phyloP scores from a whole-genome alignment of 2,888 invertebrate species.

The Lycocerus yunnanus region DNA sequence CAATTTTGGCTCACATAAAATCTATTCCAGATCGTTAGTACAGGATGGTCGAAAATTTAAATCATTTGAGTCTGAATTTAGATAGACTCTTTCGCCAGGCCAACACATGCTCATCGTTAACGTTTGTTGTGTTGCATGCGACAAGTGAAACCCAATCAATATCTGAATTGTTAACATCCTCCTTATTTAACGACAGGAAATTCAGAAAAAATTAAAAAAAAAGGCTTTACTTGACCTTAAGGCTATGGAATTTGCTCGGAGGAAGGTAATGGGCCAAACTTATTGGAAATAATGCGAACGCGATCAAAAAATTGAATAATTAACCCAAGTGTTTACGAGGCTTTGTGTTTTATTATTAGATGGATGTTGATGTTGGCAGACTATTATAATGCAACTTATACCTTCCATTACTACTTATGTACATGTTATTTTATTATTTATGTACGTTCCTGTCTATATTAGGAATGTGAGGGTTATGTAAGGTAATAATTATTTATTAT shows the following conservation, averaged over 20 bases:
- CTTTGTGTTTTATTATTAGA: neutral
- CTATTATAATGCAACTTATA: neutral
- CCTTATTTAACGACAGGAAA: neutral
- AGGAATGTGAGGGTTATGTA: neutral
- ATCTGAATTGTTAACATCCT: neutral
- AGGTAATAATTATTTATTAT: neutral
- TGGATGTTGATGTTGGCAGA: neutral
- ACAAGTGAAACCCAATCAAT: neutral
- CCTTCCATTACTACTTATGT: neutral
- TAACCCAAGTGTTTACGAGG: neutral
- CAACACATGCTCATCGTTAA: neutral
- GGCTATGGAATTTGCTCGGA: neutral
- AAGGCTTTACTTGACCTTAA: neutral
- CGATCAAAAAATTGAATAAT: neutral
- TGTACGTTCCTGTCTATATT: neutral
- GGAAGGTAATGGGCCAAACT: neutral
- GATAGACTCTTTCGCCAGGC: neutral
- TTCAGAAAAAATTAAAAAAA: neutral
- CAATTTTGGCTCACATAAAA: neutral
- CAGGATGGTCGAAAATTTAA: neutral
- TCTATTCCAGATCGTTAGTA: neutral
- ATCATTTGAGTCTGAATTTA: no score
- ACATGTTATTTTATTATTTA: neutral
- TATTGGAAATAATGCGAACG: neutral
- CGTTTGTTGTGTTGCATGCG: neutral